phyloP scores from a whole-genome alignment of 1,140 invertebrate genomes.

The Caenorhabditis briggsae region DNA sequence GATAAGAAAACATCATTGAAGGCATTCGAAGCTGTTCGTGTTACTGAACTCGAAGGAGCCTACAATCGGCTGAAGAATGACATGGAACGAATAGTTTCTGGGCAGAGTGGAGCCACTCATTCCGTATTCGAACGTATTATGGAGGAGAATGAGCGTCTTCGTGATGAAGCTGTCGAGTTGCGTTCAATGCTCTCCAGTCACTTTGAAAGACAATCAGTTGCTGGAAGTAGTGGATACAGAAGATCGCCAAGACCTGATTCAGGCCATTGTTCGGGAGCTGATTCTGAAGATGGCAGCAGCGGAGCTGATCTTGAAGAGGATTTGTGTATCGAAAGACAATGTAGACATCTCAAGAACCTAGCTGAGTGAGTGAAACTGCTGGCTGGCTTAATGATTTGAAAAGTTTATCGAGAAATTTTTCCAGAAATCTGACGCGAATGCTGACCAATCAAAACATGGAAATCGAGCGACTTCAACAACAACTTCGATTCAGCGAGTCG shows the following conservation, averaged over 20 bases:
- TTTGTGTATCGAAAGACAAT: conserved; percentile 65
- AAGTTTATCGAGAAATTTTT: not conserved
- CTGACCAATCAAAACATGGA: conserved; percentile 55
- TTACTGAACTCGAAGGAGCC: conserved; percentile 57
- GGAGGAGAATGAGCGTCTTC: conserved; percentile 65
- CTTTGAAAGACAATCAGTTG: conserved; percentile 62
- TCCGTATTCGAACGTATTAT: conserved; percentile 58
- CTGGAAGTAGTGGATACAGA: conserved; percentile 46
- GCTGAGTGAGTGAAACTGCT: conserved; percentile 57
- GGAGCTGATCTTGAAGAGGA: conserved; percentile 67
- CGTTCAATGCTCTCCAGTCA: conserved; percentile 62
- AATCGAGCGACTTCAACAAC: conserved; percentile 56
- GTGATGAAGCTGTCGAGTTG: conserved; percentile 65
- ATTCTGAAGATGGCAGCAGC: conserved; percentile 67
- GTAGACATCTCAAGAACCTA: conserved; percentile 66
- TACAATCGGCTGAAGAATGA: conserved; percentile 63
- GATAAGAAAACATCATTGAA: conserved; percentile 60
- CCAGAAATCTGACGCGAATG: conserved; percentile 53
- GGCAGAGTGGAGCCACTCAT: conserved; percentile 43
- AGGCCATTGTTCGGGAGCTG: conserved; percentile 47
- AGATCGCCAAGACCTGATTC: conserved; percentile 65
- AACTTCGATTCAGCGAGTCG: conserved; percentile 20
- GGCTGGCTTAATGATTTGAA: too few relatives aligned
- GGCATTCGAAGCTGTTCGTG: conserved; percentile 57
- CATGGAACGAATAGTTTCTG: conserved; percentile 46